Conservation (phyloP, 1,140 invertebrate genomes). For the Lordiphosa stackelbergi region DNA sequence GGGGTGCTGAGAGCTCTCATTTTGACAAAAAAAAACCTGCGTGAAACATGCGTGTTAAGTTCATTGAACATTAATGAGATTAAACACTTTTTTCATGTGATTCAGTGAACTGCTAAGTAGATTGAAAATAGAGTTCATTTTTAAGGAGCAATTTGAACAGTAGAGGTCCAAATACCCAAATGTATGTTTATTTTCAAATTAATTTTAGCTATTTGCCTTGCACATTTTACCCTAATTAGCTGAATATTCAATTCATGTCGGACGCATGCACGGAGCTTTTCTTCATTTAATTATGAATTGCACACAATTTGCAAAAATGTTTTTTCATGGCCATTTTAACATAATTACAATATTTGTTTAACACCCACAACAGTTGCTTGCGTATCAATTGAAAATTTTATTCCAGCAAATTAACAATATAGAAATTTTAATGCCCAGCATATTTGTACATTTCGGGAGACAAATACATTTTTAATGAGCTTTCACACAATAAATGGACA, state of each 20-base stretch:
- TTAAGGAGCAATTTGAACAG: not conserved
- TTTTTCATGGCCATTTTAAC: conserved; percentile 56
- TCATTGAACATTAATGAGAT: conserved; percentile 67
- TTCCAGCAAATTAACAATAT: conserved; percentile 40
- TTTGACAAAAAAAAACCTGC: conserved; percentile 26
- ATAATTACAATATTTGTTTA: conserved; percentile 47
- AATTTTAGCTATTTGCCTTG: not conserved
- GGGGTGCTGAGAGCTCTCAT: conserved; percentile 33
- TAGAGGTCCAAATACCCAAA: not conserved
- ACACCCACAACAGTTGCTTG: conserved; percentile 32
- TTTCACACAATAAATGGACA: conserved; percentile 37
- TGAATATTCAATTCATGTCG: conserved; percentile 40
- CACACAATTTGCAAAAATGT: conserved; percentile 31
- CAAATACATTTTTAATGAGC: conserved; percentile 61
- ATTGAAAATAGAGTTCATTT: conserved; percentile 15
- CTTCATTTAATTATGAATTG: conserved; percentile 40
- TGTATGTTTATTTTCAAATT: not conserved
- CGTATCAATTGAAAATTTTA: conserved; percentile 47
- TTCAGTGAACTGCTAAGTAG: conserved; percentile 31
- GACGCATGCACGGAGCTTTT: conserved; percentile 8
- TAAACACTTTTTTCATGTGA: conserved; percentile 41
- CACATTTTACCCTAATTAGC: conserved; percentile 18
- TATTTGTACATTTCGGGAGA: conserved; percentile 10
- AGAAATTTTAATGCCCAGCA: conserved; percentile 34
- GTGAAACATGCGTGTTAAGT: conserved; percentile 49